phyloP scores from a whole-genome alignment of 2,797 vertebrate genomes.

The Amniataba percoides region DNA sequence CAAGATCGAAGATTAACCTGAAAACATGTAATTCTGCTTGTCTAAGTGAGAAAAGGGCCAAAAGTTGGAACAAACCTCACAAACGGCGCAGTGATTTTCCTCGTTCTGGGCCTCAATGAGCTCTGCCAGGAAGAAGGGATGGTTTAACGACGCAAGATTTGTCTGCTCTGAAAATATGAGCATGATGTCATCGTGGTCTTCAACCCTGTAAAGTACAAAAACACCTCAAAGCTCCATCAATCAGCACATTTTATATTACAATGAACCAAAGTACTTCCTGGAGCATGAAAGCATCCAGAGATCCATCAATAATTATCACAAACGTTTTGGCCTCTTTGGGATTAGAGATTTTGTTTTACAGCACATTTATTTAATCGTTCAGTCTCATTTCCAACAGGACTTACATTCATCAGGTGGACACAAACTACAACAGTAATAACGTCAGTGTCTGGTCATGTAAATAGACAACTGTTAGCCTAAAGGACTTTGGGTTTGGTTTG shows the following conservation, averaged over 20 bases:
- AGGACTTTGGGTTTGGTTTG: no score
- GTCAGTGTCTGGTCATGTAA: neutral
- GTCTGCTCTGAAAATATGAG: constrained; percentile 82
- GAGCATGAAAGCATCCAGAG: neutral
- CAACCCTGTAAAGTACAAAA: constrained; percentile 81
- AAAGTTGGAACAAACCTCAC: constrained; percentile 86
- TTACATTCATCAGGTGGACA: neutral
- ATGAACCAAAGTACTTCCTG: neutral
- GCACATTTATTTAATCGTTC: neutral
- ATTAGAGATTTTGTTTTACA: neutral
- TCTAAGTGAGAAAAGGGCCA: neutral
- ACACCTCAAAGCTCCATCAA: neutral
- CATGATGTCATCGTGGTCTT: constrained; percentile 91
- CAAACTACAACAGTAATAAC: neutral
- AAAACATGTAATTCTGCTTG: neutral
- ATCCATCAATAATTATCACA: neutral
- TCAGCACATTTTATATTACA: neutral
- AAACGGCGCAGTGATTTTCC: constrained; percentile 85
- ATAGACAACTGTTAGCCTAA: neutral
- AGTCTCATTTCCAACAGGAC: neutral
- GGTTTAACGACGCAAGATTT: constrained; percentile 70
- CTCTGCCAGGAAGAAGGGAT: constrained; percentile 86
- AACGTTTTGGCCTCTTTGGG: constrained; percentile 1
- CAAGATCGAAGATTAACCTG: neutral
- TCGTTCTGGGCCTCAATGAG: constrained; percentile 86